Percentiles rank a stretch among this genome's conserved stretches.
Conservation (phyloP, 2,113 vertebrate species). For the Phoenicopterus ruber region DNA sequence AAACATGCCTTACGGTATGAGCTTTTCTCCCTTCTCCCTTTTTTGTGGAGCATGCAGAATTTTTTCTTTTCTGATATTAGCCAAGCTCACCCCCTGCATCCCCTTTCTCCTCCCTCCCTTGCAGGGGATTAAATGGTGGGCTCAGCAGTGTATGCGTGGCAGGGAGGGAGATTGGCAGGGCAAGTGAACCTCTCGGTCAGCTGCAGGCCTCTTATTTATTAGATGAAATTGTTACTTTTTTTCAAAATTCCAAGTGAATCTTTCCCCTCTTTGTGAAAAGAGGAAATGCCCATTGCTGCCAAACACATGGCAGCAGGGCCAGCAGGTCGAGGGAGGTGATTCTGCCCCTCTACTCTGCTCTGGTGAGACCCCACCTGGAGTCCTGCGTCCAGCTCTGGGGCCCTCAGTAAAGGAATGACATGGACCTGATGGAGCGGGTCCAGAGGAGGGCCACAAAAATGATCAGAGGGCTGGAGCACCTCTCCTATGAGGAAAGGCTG, state of each 20-base stretch:
- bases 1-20: neutral
- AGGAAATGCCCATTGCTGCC: neutral
- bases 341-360: neutral
- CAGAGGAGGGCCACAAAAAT: neutral
- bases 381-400: neutral
- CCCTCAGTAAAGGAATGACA: neutral
- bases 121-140: neutral
- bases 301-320: neutral
- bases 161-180: neutral
- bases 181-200: neutral
- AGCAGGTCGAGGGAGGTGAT: neutral
- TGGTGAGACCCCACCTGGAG: neutral
- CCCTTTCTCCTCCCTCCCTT: neutral
- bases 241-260: neutral
- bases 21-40: neutral
- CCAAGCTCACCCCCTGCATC: neutral
- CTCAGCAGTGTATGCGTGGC: neutral
- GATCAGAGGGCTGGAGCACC: neutral
- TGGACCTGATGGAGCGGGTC: neutral
- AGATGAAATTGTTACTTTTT: conserved; percentile 7
- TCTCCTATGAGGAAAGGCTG: neutral
- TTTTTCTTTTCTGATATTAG: neutral
- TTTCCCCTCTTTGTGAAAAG: neutral
- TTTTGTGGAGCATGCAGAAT: neutral
- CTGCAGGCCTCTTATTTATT: neutral